Conservation (phyloP, 2,113 vertebrate genomes). For the Dicerorhinus sumatrensis region DNA sequence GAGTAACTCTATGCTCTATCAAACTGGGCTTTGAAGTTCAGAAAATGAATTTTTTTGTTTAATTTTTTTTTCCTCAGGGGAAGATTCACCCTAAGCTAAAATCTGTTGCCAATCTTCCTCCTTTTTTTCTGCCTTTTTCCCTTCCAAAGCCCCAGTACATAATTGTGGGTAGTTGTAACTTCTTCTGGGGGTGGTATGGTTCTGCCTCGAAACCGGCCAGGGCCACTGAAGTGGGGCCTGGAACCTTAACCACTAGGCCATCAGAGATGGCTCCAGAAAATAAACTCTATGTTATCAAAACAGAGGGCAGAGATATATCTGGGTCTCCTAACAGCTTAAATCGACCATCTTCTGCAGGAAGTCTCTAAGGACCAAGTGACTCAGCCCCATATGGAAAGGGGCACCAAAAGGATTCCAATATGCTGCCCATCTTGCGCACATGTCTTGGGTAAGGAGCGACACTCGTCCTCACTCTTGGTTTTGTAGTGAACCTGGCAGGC, state of each 20-base stretch:
- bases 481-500: neutral
- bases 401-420: accelerated
- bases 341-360: neutral
- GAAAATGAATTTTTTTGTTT: neutral
- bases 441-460: accelerated
- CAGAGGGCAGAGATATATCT: neutral
- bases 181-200: too few species aligned
- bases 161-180: too few species aligned
- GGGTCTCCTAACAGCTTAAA: neutral
- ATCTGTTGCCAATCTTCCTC: too few species aligned
- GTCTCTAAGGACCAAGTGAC: neutral
- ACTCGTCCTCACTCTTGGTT: neutral
- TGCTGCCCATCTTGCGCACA: accelerated
- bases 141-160: too few species aligned
- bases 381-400: neutral
- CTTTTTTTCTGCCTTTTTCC: too few species aligned
- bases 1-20: neutral
- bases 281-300: neutral
- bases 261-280: neutral
- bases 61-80: too few species aligned
- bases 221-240: too few species aligned
- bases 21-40: neutral
- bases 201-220: too few species aligned
- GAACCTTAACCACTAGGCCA: too few species aligned
- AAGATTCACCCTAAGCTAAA: too few species aligned